phyloP scores from a whole-genome alignment of 2,888 invertebrate genomes.

The Noctua janthe region DNA sequence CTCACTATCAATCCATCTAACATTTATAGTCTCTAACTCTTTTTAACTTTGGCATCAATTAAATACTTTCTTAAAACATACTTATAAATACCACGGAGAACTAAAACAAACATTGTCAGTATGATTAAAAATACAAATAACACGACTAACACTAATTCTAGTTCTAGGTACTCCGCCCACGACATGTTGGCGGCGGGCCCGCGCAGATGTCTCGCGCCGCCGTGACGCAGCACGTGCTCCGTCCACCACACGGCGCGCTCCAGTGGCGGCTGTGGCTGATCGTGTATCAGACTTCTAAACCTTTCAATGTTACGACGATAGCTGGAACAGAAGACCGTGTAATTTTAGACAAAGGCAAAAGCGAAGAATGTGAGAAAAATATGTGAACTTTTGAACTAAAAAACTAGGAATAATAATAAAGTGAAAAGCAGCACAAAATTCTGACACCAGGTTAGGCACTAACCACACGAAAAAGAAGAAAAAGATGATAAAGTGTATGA shows the following conservation, averaged over 20 bases:
- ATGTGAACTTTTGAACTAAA: not conserved
- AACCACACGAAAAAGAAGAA: not conserved
- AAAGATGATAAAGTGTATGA: not conserved
- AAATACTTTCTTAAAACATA: not conserved
- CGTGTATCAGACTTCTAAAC: not conserved
- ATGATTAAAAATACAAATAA: not conserved
- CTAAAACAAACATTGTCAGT: not conserved
- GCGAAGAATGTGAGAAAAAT: not conserved
- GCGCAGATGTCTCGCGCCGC: constrained; percentile 71
- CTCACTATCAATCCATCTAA: not conserved
- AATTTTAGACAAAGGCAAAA: not conserved
- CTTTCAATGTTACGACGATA: constrained; percentile 15
- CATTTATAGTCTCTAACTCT: not conserved
- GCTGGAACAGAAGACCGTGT: not conserved
- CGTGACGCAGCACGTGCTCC: constrained; percentile 80
- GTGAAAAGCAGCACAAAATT: not conserved
- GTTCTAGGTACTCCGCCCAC: constrained; percentile 71
- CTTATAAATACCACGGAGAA: constrained; percentile 5
- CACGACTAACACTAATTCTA: constrained; percentile 63
- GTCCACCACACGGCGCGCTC: constrained; percentile 73
- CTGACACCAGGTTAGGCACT: too few relatives aligned
- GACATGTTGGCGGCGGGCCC: constrained; percentile 73
- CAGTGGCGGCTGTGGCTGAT: constrained; percentile 16
- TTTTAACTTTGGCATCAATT: not conserved
- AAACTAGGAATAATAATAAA: not conserved